Base-by-base conservation (phyloP, 2,797 vertebrate genomes). In the Chloroceryle inda region DNA sequence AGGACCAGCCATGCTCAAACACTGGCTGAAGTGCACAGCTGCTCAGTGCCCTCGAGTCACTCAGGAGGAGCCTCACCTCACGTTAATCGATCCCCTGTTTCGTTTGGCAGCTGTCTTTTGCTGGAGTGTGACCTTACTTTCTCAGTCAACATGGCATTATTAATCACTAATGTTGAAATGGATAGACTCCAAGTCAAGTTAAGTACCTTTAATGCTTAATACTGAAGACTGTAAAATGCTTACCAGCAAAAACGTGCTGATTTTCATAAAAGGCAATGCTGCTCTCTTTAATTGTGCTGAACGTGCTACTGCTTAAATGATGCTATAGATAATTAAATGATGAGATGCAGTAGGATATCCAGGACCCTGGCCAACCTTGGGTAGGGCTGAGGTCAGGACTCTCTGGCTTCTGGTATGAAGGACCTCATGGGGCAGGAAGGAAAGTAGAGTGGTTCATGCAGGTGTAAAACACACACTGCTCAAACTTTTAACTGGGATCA, bases 141-240 rank as follows among this genome's bases (percentile, higher is more conserved):
- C 58, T 88, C 59, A 91, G 77, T 85, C 64, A 75, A 50, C 33
- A 7, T 27, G 76, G 24, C 40, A 3, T 85, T 88, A 91, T 89
- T 66, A 81, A 81, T 89, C 7, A 1, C 69, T 94, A 82, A 50
- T 74, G 56, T 62, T 93, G 91, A 86, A 88, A 76, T 31, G 62
- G 61, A 26, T 68, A 33, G 21, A 35, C 83, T 91, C 82, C 75
- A 91, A 95, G 78, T 73, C 74, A 75, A 53, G 56, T 80, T 53
- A 82, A 92, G 52, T 81, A 85, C 53, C 82, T 81, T 77, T 88
- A 85, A 56, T 63, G 47, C 38, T 94, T 85, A 49, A 61, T 45
- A 72, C 21, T 55, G 37, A 86, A 88, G 3, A 13, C 0, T 77
- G 75, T 64, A 92, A 79, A 94, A 74, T 63, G 58, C 61, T 89